Evolutionary conservation across 2,888 invertebrate genomes (phyloP), one percentile per base, ranked within the genome.

Genomic region (Drosophila atroscutellata): DNA sequence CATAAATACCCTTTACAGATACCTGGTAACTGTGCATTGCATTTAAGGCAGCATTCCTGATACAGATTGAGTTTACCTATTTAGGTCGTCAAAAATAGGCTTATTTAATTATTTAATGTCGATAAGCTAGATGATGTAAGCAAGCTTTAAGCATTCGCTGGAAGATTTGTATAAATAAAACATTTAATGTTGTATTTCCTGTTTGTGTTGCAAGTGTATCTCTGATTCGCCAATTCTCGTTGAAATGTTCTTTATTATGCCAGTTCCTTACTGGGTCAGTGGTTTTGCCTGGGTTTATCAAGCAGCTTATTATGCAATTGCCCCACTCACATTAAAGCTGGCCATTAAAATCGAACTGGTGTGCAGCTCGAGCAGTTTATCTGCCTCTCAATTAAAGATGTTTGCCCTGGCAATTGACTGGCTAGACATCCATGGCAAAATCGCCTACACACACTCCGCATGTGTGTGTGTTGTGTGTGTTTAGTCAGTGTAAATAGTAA

Each of bases 401-500:
- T 90, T 89, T 90, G 76, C 75, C 60, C 74, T 70, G 68, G 71
- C 82, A 84, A 87, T 90, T 86, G 80, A 61, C 71, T 72, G 81
- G 45, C 69, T 58, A 76, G 79, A 75, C 72, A 63, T 45, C 51
- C 71, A 34, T 63, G 71, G 45, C 78, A 56, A 60, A 61, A 62
- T 67, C 81, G 72, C 73, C 88, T 70, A 71, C 77, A 69, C 64
- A 65, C 47, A 39, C 61, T 69, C 47, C 56, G 32, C 52, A 15
- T 45, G 15, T 26, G 20, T 34, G 49, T 32, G 15, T 28, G 20
- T 58, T 68, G 71, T 76, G 71, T 75, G 69, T 79, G 71, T 77
- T 84, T 77, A 70, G 60, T 30, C 52, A 56, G 69, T 61, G 87
- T 73, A 87, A 89, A 84, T 82, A 87, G 69, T 63, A 72, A 73